Evolutionary conservation across 92 coral and sea anemone species (phyloP), one percentile per base, ranked within the genome.

Genomic region (Chrysogorgia sp.): DNA sequence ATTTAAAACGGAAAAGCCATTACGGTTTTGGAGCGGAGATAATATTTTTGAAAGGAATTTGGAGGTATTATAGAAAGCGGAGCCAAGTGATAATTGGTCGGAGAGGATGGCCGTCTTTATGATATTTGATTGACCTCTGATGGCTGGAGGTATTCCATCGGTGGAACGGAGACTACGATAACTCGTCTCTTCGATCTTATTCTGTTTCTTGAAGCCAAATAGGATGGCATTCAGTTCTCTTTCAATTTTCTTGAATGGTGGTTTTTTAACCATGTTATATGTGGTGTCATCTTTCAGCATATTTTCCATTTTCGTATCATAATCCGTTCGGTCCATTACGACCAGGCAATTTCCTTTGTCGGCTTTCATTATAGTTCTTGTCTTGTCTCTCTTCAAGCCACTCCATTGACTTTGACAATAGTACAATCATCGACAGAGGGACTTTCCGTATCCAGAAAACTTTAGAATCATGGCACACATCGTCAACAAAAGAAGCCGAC

Each of bases 271-370:
- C 25, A 12, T 37, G 7, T 61, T 14, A 50, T 74, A 82, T 25
- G 63, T 82, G 49, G 47, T 52, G 14, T 17, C 31, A 74, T 60
- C 64, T 40, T 40, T 25, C 5, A 82, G 82, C 57, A 71, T 35
- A 47, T 43, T 35, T 63, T 22, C 68, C 60, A 72, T 32, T 34
- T 82, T 82, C 31, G 59, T 28, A n/a, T n/a, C n/a, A n/a, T n/a
- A n/a, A n/a, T 74, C 86, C 26, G 17, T 13, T 70, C 67, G 62
- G 22, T 75, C 68, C 76, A 83, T 62, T 1, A 83, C 86, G 26
- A 82, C 75, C 24, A 76, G 50, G 26, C 76, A 83, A 29, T 75
- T 75, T 9, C 81, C 76, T 75, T 82, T 82, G 45, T 82, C 82
- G 24, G 76, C 86, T 66, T 82, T 82, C 53, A 62, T 75, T 30